Evolutionary conservation across 2,888 invertebrate species (phyloP).

Genomic region (Ceramica pisi): DNA sequence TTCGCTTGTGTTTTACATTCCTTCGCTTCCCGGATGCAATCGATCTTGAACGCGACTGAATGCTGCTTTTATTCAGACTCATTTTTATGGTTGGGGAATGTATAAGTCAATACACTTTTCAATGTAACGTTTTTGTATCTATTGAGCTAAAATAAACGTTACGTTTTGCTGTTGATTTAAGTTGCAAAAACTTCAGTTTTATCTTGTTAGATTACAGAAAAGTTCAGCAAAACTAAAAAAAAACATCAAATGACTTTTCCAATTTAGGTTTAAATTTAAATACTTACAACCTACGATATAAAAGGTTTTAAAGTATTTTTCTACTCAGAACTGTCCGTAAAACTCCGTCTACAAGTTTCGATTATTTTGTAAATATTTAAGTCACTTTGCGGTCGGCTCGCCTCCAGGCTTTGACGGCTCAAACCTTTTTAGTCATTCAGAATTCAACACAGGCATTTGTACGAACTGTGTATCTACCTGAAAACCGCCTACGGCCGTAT

Average conservation of each 20-base stretch:
- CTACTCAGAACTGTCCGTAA: constrained; percentile 8
- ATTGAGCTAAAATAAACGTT: not conserved
- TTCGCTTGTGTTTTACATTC: constrained; percentile 65
- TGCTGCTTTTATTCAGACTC: constrained; percentile 41
- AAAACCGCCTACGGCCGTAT: constrained; percentile 2
- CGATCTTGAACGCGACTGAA: constrained; percentile 64
- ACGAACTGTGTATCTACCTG: constrained; percentile 28
- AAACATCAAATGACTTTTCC: not conserved
- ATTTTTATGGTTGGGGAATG: constrained; percentile 39
- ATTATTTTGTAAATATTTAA: constrained; percentile 61
- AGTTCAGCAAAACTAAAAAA: constrained; percentile 9
- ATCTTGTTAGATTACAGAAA: not conserved
- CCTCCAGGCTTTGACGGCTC: constrained; percentile 32
- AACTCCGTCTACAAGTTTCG: constrained; percentile 48
- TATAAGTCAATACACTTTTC: constrained; percentile 29
- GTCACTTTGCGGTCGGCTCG: constrained; percentile 38
- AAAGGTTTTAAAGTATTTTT: constrained; percentile 20
- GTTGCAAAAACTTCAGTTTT: not conserved
- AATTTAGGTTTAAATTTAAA: constrained; percentile 43
- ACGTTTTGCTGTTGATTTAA: not conserved
- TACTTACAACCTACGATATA: not conserved
- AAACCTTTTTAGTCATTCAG: constrained; percentile 50
- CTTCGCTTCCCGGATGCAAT: constrained; percentile 62
- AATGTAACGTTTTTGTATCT: constrained; percentile 7
- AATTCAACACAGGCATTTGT: constrained; percentile 49